Conservation (phyloP, 1,140 invertebrate genomes). For the Bombus waltoni region DNA sequence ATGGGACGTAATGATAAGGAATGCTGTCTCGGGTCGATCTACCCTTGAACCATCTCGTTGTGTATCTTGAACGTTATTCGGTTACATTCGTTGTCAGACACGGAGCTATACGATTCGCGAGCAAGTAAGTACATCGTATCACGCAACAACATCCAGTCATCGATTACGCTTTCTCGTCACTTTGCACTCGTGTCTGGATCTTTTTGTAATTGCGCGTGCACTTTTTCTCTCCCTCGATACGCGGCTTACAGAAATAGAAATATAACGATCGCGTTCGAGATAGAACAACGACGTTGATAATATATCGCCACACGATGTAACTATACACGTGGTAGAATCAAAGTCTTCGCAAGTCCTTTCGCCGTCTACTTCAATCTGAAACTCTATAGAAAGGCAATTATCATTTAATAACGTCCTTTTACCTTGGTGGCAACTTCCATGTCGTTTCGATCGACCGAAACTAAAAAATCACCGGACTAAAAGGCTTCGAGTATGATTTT, state of each 20-base stretch:
- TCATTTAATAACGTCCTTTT: not conserved
- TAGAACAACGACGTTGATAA: not conserved
- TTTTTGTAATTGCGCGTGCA: not conserved
- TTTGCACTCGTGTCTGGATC: not conserved
- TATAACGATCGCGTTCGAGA: not conserved
- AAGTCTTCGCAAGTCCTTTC: too few relatives aligned
- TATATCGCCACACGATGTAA: too few relatives aligned
- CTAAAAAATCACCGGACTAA: not conserved
- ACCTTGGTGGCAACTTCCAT: too few relatives aligned
- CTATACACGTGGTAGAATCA: not conserved
- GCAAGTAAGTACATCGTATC: not conserved
- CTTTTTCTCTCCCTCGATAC: not conserved
- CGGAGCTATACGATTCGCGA: too few relatives aligned
- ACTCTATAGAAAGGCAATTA: not conserved
- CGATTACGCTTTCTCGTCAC: constrained; percentile 29
- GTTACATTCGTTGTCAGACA: constrained; percentile 1
- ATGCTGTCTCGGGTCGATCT: constrained; percentile 23
- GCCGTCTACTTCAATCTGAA: not conserved
- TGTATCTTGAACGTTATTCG: constrained; percentile 9
- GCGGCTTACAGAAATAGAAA: not conserved
- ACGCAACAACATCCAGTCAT: constrained; percentile 20
- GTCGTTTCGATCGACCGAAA: not conserved
- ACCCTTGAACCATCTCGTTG: not conserved
- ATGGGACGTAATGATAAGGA: constrained; percentile 65
- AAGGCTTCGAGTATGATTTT: not conserved